Base-by-base conservation (phyloP, 2,113 vertebrate species). In the Phalacrocorax carbo region DNA sequence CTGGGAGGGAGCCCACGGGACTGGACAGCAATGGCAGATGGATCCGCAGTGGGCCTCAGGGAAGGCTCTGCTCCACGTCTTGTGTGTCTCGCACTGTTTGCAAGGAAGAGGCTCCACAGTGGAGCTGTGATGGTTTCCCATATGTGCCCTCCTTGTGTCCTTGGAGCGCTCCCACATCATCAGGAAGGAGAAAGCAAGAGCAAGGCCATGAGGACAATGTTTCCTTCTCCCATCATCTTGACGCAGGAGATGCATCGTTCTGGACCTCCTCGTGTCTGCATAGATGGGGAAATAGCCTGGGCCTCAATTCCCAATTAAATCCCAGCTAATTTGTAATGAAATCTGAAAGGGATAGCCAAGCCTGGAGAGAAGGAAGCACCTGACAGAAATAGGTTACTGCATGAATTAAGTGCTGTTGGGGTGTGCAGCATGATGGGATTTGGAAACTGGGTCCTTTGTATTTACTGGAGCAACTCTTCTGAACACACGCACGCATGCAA, bases 311-410 rank as follows among this genome's bases (percentile, higher is more conserved):
- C 69, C 46, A 40, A 4, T 81, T 76, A 94, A 93, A 92, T 72
- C 58, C 61, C 16, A 25, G n/a, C 38, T 92, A 57, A 49, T 91
- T 75, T 90, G 20, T 92, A 48, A 34, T 32, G 40, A 85, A 92
- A 82, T 64, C 38, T 40, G 60, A 17, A n/a, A 83, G 20, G 9
- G 40, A 11, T 15, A 82, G 69, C 29, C 61, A 87, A 32, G 29
- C 22, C 79, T 91, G 49, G 58, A 90, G 82, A 79, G 44, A 42
- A 93, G 76, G 95, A 48, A 95, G 36, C 29, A 40, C 30, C 40
- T 89, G 92, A 83, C 75, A 94, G 92, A 97, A 95, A 73, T 48
- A 78, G 86, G 90, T 83, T 94, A 86, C 26, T 93, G 65, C 11
- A 22, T 13, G 48, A 87, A 87, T 92, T 78, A 91, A 94, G 54